Evolutionary conservation across 2,113 vertebrate species (phyloP), one percentile per base, ranked within the genome.

Genomic region (Sakesphorus luctuosus): DNA sequence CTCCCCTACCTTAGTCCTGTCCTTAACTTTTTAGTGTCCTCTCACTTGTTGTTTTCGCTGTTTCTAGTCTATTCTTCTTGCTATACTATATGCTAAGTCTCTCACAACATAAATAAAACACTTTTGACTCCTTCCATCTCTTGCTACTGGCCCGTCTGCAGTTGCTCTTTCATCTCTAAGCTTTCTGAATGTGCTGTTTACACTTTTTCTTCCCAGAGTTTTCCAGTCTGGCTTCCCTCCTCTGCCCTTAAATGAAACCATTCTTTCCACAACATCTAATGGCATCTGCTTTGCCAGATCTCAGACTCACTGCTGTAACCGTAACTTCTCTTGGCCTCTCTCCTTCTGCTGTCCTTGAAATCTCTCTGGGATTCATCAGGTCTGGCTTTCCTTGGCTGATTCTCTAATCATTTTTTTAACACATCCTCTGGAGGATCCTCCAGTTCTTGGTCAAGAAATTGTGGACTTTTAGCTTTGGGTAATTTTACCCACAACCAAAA

Each of bases 211-310:
- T 90, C 95, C 95, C 95, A 92, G 69, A 83, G 10, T 88, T 79
- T 95, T 97, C 94, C 94, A 94, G 44, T 56, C 94, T 96, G 91
- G 95, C 94, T 94, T 94, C 73, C 20, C 61, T 95, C 44, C 93
- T 90, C 76, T 95, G 47, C 86, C 76, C 75, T 94, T 96, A 96
- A 94, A 95, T 92, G 86, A 93, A 97, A 93, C 95, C 91, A 94
- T 95, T 97, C 83, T 96, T 96, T 96, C 96, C 94, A 94, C 72
- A 89, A 84, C 91, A 77, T 93, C 90, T 93, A 92, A 94, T 90
- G 86, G 83, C 65, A 93, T 87, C 65, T 62, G 8, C 36, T 81
- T 93, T 93, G 91, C 95, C 94, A 93, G 91, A 97, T 96, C 79
- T 93, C 61, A 93, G 86, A 80, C 68, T 92, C 72, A 63, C 36